These are phyloP conservation scores for Poicephalus gulielmi DNA, from an alignment of 2,113 vertebrate genomes.

Conservation along the genomic window DNA sequence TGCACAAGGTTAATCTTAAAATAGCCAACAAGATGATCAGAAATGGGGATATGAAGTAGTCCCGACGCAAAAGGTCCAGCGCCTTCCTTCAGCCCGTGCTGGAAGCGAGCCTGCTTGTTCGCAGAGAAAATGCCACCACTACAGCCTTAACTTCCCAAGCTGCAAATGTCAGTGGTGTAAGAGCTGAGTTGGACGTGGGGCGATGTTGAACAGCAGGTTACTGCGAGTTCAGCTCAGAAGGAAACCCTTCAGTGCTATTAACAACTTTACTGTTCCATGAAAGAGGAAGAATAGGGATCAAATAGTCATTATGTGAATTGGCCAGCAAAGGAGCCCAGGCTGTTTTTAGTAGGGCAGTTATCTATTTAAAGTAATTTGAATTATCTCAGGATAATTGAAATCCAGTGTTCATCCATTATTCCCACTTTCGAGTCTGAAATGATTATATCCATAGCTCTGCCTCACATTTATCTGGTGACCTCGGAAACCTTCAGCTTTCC, in stretches of 20 bases:
- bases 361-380: constrained; percentile 68
- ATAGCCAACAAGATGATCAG: not conserved
- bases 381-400: constrained; percentile 69
- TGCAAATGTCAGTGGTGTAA: constrained; percentile 1
- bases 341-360: constrained; percentile 57
- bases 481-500: not conserved
- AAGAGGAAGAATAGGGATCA: not conserved
- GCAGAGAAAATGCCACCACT: not conserved
- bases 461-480: constrained; percentile 38
- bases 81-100: not conserved
- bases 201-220: constrained; percentile 12
- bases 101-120: not conserved
- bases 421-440: constrained; percentile 16
- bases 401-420: constrained; percentile 52
- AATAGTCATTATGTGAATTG: constrained; percentile 42
- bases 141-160: not conserved
- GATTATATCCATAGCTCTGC: constrained; percentile 29
- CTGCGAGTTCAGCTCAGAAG: not conserved
- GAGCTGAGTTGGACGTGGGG: not conserved
- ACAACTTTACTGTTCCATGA: not conserved
- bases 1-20: not conserved
- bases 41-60: not conserved
- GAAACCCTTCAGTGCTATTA: not conserved
- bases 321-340: not conserved
- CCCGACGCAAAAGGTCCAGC: not conserved